phyloP scores from a whole-genome alignment of 2,888 invertebrate species.

The Lottia scabra region DNA sequence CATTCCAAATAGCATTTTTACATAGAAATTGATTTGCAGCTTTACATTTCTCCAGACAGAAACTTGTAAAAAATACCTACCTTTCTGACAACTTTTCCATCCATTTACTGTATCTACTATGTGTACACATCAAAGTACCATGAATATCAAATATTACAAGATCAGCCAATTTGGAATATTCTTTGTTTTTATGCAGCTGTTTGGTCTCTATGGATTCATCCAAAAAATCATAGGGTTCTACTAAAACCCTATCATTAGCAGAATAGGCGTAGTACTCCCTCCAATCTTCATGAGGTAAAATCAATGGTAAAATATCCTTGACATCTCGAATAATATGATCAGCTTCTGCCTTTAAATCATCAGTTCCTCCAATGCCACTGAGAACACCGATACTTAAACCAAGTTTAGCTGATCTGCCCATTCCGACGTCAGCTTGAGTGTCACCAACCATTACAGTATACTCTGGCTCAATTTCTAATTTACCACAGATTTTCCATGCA shows the following conservation, averaged over 20 bases:
- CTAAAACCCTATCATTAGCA: conserved; percentile 45
- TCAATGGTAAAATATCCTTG: conserved; percentile 58
- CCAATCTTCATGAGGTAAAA: conserved; percentile 57
- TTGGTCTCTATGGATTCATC: not conserved
- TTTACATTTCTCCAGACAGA: no score
- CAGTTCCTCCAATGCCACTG: conserved; percentile 63
- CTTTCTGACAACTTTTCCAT: conserved; percentile 60
- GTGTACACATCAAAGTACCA: conserved; percentile 70
- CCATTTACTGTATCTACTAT: conserved; percentile 70
- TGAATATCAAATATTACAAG: conserved; percentile 71
- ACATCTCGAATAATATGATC: conserved; percentile 62
- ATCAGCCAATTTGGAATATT: conserved; percentile 30
- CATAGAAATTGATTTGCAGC: no score
- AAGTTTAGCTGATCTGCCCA: conserved; percentile 69
- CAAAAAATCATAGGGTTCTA: conserved; percentile 38
- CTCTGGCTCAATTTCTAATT: conserved; percentile 54
- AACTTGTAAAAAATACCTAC: conserved; percentile 41
- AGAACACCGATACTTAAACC: conserved; percentile 70
- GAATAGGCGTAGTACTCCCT: conserved; percentile 53
- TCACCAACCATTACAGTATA: conserved; percentile 70
- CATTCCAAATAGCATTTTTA: no score
- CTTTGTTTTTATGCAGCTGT: not conserved
- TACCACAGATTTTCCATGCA: conserved; percentile 63
- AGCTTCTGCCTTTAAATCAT: conserved; percentile 53
- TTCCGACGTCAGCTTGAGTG: conserved; percentile 70